Conservation (phyloP, 2,888 invertebrate genomes). For the Cryptus armator region DNA sequence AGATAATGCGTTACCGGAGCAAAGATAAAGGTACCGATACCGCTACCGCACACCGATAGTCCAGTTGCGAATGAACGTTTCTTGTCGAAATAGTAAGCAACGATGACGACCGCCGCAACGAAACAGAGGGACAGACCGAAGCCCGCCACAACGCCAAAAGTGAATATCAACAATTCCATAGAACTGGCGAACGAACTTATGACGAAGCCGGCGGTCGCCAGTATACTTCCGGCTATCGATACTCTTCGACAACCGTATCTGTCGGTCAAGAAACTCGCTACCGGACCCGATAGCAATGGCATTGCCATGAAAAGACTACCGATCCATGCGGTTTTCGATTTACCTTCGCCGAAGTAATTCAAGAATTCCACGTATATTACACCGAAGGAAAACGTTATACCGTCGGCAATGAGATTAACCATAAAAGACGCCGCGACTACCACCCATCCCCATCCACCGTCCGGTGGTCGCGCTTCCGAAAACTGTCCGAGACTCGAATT, state of each 20-base stretch:
- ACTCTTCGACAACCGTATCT: constrained; percentile 93
- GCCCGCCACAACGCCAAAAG: constrained; percentile 94
- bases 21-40: constrained; percentile 95
- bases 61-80: constrained; percentile 94
- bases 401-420: constrained; percentile 96
- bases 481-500: constrained; percentile 88
- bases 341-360: constrained; percentile 93
- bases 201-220: constrained; percentile 92
- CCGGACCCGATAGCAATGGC: constrained; percentile 94
- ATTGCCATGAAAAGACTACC: constrained; percentile 96
- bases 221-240: constrained; percentile 91
- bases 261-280: constrained; percentile 94
- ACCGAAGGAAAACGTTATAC: constrained; percentile 96
- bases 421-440: constrained; percentile 95
- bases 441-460: constrained; percentile 98
- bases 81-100: constrained; percentile 96
- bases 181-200: constrained; percentile 91
- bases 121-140: constrained; percentile 95
- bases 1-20: constrained; percentile 92
- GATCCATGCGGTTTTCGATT: constrained; percentile 95
- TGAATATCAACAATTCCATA: constrained; percentile 92
- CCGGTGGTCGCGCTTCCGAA: constrained; percentile 91
- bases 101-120: constrained; percentile 96
- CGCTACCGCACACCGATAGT: constrained; percentile 94
- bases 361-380: constrained; percentile 95